phyloP scores from a whole-genome alignment of 1,140 invertebrate genomes.

The Ruditapes philippinarum region DNA sequence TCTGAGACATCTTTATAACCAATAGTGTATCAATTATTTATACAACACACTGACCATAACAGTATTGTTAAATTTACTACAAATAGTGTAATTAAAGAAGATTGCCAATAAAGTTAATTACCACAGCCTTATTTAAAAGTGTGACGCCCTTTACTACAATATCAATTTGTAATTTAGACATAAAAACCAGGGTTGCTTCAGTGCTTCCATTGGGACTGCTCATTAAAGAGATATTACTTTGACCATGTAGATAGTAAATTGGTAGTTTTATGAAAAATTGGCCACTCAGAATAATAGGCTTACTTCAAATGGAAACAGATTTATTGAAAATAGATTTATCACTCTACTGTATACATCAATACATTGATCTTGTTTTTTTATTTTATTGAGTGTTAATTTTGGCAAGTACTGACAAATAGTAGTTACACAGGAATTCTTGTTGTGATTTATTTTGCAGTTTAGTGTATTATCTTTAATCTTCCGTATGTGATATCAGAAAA shows the following conservation, averaged over 20 bases:
- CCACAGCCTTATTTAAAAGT: too few relatives aligned
- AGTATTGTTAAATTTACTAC: background rate
- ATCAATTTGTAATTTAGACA: constrained; percentile 13
- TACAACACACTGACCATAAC: background rate
- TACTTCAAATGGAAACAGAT: background rate
- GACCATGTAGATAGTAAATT: background rate
- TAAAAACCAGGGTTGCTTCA: background rate
- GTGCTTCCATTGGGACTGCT: constrained; percentile 2
- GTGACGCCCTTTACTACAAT: background rate
- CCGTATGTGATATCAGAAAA: too few relatives aligned
- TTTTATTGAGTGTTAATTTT: too few relatives aligned
- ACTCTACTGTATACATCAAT: background rate
- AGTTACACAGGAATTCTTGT: too few relatives aligned
- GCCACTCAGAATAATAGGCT: background rate
- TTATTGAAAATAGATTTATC: background rate
- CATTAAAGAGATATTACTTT: constrained; percentile 15
- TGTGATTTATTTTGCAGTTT: too few relatives aligned
- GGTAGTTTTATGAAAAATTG: background rate
- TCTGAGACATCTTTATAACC: too few relatives aligned
- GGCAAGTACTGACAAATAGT: too few relatives aligned
- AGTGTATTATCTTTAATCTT: too few relatives aligned
- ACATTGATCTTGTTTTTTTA: background rate
- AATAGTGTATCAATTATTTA: too few relatives aligned
- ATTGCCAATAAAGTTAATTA: background rate
- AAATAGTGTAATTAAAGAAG: background rate